Conservation (phyloP, 2,888 invertebrate species). For the Romanomermis culicivorax region DNA sequence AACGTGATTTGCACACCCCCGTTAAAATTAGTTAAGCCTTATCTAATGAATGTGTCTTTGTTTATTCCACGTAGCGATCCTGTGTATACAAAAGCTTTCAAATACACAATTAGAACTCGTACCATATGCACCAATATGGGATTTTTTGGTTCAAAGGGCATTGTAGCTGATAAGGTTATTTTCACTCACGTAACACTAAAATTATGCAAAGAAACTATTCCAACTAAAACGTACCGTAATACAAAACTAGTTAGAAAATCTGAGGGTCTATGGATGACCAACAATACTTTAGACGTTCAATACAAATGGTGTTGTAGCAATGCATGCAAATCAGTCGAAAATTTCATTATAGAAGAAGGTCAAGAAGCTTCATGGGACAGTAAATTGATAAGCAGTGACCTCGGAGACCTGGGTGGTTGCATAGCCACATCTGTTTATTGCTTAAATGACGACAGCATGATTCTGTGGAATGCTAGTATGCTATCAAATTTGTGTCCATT, state of each 20-base stretch:
- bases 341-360: background rate
- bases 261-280: background rate
- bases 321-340: background rate
- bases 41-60: too few species aligned
- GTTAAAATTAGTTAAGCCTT: too few species aligned
- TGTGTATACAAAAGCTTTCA: background rate
- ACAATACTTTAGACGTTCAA: background rate
- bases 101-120: background rate
- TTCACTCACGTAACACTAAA: background rate
- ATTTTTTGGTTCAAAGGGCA: background rate
- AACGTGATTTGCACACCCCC: background rate
- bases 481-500: background rate
- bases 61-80: background rate
- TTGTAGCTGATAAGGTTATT: background rate
- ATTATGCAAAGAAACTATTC: background rate
- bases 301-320: background rate
- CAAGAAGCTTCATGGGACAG: background rate
- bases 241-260: background rate
- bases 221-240: background rate
- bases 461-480: background rate
- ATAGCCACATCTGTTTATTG: background rate
- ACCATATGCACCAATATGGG: background rate
- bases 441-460: background rate
- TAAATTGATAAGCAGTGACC: background rate
- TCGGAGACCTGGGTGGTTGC: conserved; percentile 1